Evolutionary conservation across 2,797 vertebrate genomes (phyloP), one percentile per base, ranked within the genome.

Genomic region (Notolabrus celidotus): DNA sequence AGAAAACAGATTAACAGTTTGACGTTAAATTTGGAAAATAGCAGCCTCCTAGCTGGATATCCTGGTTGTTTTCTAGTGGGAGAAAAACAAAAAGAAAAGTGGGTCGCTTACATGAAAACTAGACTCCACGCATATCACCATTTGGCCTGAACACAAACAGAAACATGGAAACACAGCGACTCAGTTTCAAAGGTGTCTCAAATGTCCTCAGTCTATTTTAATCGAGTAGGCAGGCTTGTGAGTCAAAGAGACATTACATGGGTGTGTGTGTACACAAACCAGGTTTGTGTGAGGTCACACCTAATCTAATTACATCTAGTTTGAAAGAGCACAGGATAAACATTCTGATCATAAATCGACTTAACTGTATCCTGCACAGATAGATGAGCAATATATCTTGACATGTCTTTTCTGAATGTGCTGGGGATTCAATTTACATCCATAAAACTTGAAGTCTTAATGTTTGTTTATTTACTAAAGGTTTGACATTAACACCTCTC

Each of bases 201-300:
- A 53, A 78, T 73, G 60, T 78, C 45, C 59, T 46, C n/a, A 5
- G 33, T 79, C 57, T 83, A 74, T 82, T 82, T 86, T 52, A 29
- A 52, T 36, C 47, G 7, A 6, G 15, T n/a, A 0, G 0, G 2
- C 43, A 53, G 10, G 12, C 56, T 42, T 46, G n/a, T 65, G 31
- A 33, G 15, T 39, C 14, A 56, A 52, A 43, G 1, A 4, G n/a
- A 55, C 15, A 39, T 55, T 25, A 34, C 20, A 31, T 14, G 25
- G 38, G 10, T 62, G 22, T 57, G 46, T 27, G 9, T 36, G 0
- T 10, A 22, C 27, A 27, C 27, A 45, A 42, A 14, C 34, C 10
- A 3, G 54, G n/a, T 34, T 49, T 16, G 43, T 65, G 51, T 27
- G 20, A 27, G 42, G 49, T 41, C 2, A 7, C 10, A 27, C 66